Evolutionary conservation across 2,797 vertebrate species (phyloP), one percentile per base, ranked within the genome.

Genomic region (Rhyacichthys aspro): DNA sequence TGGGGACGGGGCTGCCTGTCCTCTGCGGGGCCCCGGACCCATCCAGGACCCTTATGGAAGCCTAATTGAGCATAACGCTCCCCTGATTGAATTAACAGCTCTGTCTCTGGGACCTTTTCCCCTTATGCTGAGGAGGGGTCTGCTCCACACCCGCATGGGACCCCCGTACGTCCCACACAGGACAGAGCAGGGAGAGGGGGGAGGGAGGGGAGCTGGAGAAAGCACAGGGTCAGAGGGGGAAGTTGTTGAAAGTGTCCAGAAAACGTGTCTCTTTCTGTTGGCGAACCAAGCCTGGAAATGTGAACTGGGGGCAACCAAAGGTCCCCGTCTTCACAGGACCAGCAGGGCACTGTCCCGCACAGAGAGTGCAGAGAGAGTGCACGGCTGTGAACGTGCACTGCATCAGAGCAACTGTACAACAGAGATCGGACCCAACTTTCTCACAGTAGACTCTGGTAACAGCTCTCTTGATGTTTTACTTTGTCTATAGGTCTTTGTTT

Each of bases 31-130:
- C 92, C 93, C 92, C 69, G 86, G 90, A 93, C 94, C 94, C 94
- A 91, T 94, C 93, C 92, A 78, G 93, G 93, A 95, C 93, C 92
- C 95, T 98, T 96, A 94, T 97, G 94, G 94, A 90, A 94, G 96
- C 93, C 94, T 95, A 98, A 98, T 98, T 98, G 96, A 99, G 96
- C 96, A 93, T 96, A 92, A 89, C 84, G 83, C 91, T 87, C 92
- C 90, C 81, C 87, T 91, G 94, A 96, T 96, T 97, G 93, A 97
- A 97, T 96, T 94, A 96, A 96, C 93, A 95, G 94, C 93, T 95
- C 93, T 81, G 91, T 87, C 88, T 76, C 90, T 84, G 87, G 86
- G 88, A 93, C 91, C 91, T 93, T 92, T 92, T 89, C 89, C 86
- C 77, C 87, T 83, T 69, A 47, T 48, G 71, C 67, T 19, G 53